Conservation (phyloP, 2,113 vertebrate species). For the Aviceda subcristata region DNA sequence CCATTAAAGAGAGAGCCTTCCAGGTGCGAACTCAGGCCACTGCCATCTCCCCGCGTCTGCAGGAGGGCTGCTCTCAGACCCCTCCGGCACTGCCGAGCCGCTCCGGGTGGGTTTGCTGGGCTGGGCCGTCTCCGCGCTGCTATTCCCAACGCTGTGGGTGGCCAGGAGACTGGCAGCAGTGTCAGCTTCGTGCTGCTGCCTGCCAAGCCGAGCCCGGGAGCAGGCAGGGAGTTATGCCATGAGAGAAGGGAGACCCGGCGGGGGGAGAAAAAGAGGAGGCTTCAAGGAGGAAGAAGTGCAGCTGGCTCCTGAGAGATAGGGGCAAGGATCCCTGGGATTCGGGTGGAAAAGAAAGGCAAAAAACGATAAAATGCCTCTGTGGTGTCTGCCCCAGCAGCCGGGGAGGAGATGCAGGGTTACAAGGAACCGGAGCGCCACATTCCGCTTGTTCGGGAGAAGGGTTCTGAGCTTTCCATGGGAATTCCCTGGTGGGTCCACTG, state of each 20-base stretch:
- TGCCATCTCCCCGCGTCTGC: not conserved
- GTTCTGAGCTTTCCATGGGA: rapidly evolving
- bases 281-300: not conserved
- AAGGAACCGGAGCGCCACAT: rapidly evolving
- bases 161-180: not conserved
- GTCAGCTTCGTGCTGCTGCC: not conserved
- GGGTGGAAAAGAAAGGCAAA: not conserved
- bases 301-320: not conserved
- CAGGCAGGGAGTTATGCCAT: not conserved
- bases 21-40: rapidly evolving
- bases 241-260: not conserved
- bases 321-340: not conserved
- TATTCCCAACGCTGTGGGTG: not conserved
- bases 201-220: not conserved
- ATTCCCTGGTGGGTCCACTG: not conserved
- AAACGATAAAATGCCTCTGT: rapidly evolving
- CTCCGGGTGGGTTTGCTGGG: not conserved
- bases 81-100: rapidly evolving
- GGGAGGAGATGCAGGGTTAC: rapidly evolving
- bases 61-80: not conserved
- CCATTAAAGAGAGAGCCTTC: not conserved
- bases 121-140: rapidly evolving
- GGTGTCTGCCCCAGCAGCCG: not conserved
- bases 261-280: not conserved
- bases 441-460: not conserved